Evolutionary conservation across 1,140 invertebrate genomes (phyloP).

Genomic region (Acromyrmex echinatior): DNA sequence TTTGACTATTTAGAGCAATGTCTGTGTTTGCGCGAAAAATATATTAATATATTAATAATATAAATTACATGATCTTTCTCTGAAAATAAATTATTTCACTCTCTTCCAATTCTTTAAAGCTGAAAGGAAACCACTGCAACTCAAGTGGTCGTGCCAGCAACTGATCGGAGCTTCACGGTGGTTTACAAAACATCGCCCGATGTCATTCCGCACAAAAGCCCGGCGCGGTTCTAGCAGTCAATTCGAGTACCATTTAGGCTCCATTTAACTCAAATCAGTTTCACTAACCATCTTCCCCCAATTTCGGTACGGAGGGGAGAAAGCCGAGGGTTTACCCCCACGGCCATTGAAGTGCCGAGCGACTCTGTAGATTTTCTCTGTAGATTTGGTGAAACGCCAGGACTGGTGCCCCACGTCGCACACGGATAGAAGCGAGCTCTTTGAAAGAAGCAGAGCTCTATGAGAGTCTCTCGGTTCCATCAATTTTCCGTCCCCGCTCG

Average conservation of each 20-base stretch:
- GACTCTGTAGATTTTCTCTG: slow-evolving; percentile 68
- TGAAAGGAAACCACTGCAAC: not conserved
- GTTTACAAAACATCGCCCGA: slow-evolving; percentile 54
- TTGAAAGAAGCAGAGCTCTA: not conserved
- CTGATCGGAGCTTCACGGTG: slow-evolving; percentile 49
- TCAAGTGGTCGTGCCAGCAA: not conserved
- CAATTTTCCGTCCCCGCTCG: slow-evolving; percentile 75
- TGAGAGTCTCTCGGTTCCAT: slow-evolving; percentile 65
- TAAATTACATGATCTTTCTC: not conserved
- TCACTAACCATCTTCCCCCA: slow-evolving; percentile 79
- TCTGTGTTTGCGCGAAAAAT: not conserved
- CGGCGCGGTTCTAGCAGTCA: slow-evolving; percentile 68
- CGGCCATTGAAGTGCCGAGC: slow-evolving; percentile 52
- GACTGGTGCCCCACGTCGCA: slow-evolving; percentile 8
- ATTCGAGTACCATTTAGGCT: slow-evolving; percentile 82
- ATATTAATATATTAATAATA: too few species aligned
- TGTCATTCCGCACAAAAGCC: slow-evolving; percentile 74
- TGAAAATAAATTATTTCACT: not conserved
- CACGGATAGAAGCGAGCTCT: not conserved
- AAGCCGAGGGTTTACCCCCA: slow-evolving; percentile 16
- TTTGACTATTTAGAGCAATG: not conserved
- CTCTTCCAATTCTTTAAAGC: not conserved
- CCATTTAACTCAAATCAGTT: slow-evolving; percentile 83
- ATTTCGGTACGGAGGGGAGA: slow-evolving; percentile 44
- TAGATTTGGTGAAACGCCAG: slow-evolving; percentile 29